Base-by-base conservation (phyloP, 2,113 vertebrate genomes). In the Octodon degus region DNA sequence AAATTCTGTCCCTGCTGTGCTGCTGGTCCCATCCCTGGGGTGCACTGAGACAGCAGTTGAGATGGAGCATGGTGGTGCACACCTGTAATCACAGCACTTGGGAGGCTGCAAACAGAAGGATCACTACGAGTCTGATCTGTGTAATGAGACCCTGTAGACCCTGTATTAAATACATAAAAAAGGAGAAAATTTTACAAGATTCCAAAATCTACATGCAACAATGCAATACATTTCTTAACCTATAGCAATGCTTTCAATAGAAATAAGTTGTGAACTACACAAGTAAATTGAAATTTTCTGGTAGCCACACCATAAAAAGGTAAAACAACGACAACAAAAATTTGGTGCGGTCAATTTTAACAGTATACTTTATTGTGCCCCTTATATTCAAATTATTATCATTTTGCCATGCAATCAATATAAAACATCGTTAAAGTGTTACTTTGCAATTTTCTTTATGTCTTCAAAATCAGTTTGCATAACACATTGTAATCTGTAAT, bases 181-280 rank as follows among this genome's bases (percentile, higher is more conserved):
- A 58, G 17, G 14, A 94, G 65, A 97, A 97, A 96, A 97, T 96
- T 96, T 91, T 97, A 86, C 74, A 94, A 89, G 96, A 97, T 96
- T 96, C 93, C 76, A 91, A 91, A 74, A 68, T 85, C 63, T 96
- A 89, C 76, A 1, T 97, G 65, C 85, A 87, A 97, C 87, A 96
- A 95, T 95, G 22, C 40, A 82, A 24, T 32, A 5, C 8, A 96
- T 97, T 88, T 97, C 89, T 97, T 83, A 76, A 62, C 84, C 0
- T 40, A 95, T 30, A 97, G 90, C 55, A 89, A 1, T 43, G 20
- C 30, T 83, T 89, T 85, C 37, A 80, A 32, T 37, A 82, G 55
- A 97, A 93, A 90, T 86, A 68, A 14, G 62, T 40, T 58, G 32
- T 86, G n/a, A 87, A 22, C 5, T 25, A 55, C 5, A 43, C 43